Base-by-base conservation (phyloP, 1,140 invertebrate species). In the Samia ricini region DNA sequence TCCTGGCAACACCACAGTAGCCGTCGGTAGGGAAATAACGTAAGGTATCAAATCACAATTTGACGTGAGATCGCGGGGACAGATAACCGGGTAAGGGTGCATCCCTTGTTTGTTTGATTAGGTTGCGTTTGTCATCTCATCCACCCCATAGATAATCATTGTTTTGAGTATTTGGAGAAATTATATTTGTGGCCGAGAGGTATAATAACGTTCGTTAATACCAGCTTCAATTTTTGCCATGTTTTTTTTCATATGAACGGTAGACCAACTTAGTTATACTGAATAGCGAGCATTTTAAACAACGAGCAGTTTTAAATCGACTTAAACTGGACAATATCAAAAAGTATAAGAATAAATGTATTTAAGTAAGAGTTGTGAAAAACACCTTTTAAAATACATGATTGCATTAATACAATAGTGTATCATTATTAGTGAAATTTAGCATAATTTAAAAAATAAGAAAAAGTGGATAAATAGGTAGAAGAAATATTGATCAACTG, bases 41-140 rank as follows among this genome's bases (percentile, higher is more conserved):
- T 74, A 69, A 71, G 74, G 74, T 81, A 87, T 87, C 82, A 83
- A 83, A 85, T 87, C 76, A 63, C 82, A 78, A 83, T 85, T 85
- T 81, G 76, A 79, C 71, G 60, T 57, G 70, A 82, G 79, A 83
- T 83, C 71, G 76, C 68, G 74, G 60, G 66, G 66, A 81, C 79
- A 83, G 77, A 77, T 81, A 76, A 61, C 57, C 64, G 22, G 33
- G 36, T 58, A 48, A 64, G 24, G 48, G 66, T 72, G 73, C 70
- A 42, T 42, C 80, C 79, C 79, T 79, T 82, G 74, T 83, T 81
- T 87, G 83, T 85, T 87, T 85, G 82, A 87, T 87, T 83, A 85
- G 73, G 68, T 72, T 65, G 60, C 70, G 77, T 71, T 71, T 74
- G 61, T 65, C 57, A 19, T 60, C 63, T 66, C 58, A 64, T 68